Evolutionary conservation across 2,888 invertebrate genomes (phyloP), one percentile per base, ranked within the genome.

Genomic region (Caradrina clavipalpis): DNA sequence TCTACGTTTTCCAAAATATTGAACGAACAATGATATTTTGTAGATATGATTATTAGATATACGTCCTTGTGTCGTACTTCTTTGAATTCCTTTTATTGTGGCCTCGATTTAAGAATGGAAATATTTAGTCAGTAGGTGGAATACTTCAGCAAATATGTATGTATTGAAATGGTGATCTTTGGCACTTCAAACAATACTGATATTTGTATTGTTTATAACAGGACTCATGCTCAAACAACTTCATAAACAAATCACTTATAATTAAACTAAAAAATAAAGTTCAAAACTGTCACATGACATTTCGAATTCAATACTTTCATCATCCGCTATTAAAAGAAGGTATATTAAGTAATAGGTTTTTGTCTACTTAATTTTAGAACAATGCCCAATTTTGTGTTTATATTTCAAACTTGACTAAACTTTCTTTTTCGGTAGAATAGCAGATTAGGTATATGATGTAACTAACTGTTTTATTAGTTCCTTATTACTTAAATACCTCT

Each of bases 41-140:
- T 55, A 67, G 82, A 82, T 82, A 82, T 82, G 82, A 76, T 65
- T 73, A 76, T 66, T 66, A 75, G 75, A 66, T 74, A 78, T 79
- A 69, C 57, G 69, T 69, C 68, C 35, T 72, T 58, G 70, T 71
- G 63, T 56, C 61, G 73, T 78, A 54, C 0, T 47, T 64, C 0
- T 47, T 64, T 64, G 61, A 26, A 67, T 45, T 78, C 68, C 62
- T 42, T 62, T 49, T 19, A 51, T 1, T 54, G 65, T 70, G 53
- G 60, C 78, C 78, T 75, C 78, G 75, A 66, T 54, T 39, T 17
- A 8, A 53, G 1, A 59, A 71, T 50, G 6, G 22, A 10, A 70
- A 15, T 71, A 65, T 65, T 65, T 77, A 13, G 0, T 21, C 1
- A 21, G 17, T 11, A 19, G 35, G 11, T 21, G 1, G 51, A 22